Base-by-base conservation (phyloP, 2,888 invertebrate species). In the Conchocele bisecta region DNA sequence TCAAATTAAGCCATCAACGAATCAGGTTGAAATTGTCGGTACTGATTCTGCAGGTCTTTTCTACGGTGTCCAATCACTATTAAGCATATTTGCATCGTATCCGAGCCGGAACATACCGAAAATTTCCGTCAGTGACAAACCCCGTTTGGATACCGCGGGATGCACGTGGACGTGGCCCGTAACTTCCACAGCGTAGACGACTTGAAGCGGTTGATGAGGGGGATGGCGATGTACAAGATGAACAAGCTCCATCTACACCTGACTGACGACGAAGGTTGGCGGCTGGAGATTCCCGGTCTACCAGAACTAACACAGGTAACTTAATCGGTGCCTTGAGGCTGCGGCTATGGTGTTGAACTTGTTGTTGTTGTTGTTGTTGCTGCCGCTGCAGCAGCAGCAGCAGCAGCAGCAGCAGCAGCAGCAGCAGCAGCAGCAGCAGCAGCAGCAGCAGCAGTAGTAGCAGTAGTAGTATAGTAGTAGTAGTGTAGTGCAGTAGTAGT, bases 241-340 rank as follows among this genome's bases (percentile, higher is more conserved):
- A 90, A 90, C 79, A 84, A 80, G 42, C 77, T 91, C 1, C 90
- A 91, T 58, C 76, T 91, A 4, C 91, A 90, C 69, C 79, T 90
- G 51, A 75, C 88, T 0, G 91, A 91, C 64, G 90, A 90, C 53
- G 89, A 90, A 58, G 90, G 88, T 1, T 90, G 90, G 90, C 75
- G 90, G 28, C 61, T 91, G 5, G 88, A 91, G 59, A 90, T 91
- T 6, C 87, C 88, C 1, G 89, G 83, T 2, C 67, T 91, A 15
- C 83, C 84, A 5, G 90, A 91, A 64, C 79, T 91, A 3, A 89
- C 88, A 2, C 63, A 84, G 83, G 90, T 89, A 57, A 42, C 51
- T 51, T 15, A 39, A 13, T 42, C 11, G 7, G 22, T 15, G 46
- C 37, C 11, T 35, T 11, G 11, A 35, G 11, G n/a, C 11, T 35